Evolutionary conservation across 2,888 invertebrate genomes (phyloP).

Genomic region (Seira ritae): DNA sequence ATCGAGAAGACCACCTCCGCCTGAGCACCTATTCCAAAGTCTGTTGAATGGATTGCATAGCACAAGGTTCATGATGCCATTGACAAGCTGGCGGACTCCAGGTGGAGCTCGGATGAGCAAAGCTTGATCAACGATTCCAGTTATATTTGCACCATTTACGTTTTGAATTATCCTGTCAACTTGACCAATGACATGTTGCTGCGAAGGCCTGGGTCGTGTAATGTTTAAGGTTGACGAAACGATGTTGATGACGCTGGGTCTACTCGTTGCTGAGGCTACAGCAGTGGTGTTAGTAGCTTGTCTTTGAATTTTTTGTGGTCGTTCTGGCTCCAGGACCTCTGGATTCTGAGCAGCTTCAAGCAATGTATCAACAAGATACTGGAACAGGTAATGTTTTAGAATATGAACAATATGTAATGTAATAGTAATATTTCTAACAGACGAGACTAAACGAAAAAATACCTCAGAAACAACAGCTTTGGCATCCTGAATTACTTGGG

Average conservation of each 20-base stretch:
- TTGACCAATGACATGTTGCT: constrained; percentile 51
- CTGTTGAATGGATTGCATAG: constrained; percentile 60
- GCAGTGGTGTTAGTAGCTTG: constrained; percentile 4
- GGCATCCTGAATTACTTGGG: constrained; percentile 25
- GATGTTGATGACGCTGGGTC: neutral
- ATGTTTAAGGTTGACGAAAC: neutral
- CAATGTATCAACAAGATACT: constrained; percentile 40
- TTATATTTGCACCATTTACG: constrained; percentile 52
- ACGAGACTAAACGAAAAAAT: neutral
- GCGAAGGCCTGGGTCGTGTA: constrained; percentile 32
- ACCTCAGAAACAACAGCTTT: constrained; percentile 43
- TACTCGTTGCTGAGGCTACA: neutral
- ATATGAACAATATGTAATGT: neutral
- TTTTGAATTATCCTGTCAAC: constrained; percentile 53
- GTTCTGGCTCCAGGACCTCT: neutral
- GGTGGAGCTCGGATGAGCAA: constrained; percentile 55
- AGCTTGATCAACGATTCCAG: constrained; percentile 55
- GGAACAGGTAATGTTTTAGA: neutral
- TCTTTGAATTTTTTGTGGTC: neutral
- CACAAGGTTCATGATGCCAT: constrained; percentile 40
- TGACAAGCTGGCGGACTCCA: constrained; percentile 52
- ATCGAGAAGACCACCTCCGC: constrained; percentile 40
- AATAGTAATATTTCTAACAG: neutral
- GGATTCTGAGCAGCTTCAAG: constrained; percentile 34
- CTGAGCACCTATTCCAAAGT: constrained; percentile 49